Evolutionary conservation across 2,113 vertebrate genomes (phyloP).

Genomic region (Lepisosteus osseus): DNA sequence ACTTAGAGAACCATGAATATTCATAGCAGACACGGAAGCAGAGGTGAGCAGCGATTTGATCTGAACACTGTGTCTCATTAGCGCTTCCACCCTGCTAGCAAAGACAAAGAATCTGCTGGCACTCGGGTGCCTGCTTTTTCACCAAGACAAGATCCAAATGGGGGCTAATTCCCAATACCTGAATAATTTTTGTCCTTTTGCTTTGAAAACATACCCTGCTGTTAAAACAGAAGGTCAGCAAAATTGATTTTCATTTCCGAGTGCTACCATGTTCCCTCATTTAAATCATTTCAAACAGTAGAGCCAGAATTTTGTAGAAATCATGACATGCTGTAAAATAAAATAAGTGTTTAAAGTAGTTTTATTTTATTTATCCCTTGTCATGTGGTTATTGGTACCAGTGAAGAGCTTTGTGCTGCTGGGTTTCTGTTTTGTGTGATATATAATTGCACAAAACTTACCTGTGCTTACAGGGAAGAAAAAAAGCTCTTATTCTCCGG

Average conservation of each 20-base stretch:
- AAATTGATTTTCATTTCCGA: constrained; percentile 31
- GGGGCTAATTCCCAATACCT: constrained; percentile 11
- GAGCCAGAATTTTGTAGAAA: too few relatives aligned
- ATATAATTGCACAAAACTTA: too few relatives aligned
- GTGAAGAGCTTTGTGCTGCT: too few relatives aligned
- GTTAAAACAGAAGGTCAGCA: constrained; percentile 37
- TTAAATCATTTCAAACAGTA: too few relatives aligned
- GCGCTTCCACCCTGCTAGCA: neutral
- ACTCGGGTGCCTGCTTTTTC: neutral
- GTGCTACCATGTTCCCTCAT: neutral
- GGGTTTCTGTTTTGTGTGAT: too few relatives aligned
- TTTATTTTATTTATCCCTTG: too few relatives aligned
- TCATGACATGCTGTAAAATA: too few relatives aligned
- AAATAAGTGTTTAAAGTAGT: too few relatives aligned
- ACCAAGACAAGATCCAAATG: neutral
- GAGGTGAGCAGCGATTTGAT: constrained; percentile 16
- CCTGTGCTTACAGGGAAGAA: too few relatives aligned
- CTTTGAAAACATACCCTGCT: constrained; percentile 39
- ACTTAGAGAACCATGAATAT: constrained; percentile 36
- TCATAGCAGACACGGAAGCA: neutral
- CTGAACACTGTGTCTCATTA: constrained; percentile 11
- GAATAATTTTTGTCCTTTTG: constrained; percentile 14
- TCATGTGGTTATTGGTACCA: too few relatives aligned
- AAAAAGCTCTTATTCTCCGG: too few relatives aligned
- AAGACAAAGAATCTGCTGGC: constrained; percentile 1